phyloP scores from a whole-genome alignment of 2,888 invertebrate genomes.

The Endotricha flammealis region DNA sequence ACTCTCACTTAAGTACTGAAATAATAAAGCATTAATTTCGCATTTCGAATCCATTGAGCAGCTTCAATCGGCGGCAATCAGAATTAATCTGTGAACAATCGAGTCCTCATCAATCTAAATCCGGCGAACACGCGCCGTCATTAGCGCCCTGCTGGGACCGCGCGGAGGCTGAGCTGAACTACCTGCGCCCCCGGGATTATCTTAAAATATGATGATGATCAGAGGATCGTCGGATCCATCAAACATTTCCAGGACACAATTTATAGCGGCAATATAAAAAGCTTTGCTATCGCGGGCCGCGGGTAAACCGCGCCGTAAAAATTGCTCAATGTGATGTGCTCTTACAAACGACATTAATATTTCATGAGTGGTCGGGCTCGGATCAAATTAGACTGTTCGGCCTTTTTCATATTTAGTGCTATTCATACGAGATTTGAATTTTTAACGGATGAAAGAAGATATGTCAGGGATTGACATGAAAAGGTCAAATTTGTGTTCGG shows the following conservation, averaged over 20 bases:
- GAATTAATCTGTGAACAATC: too few relatives aligned
- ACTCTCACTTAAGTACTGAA: too few relatives aligned
- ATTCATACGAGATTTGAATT: slow-evolving; percentile 2
- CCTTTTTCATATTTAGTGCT: slow-evolving; percentile 10
- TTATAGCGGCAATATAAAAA: slow-evolving; percentile 21
- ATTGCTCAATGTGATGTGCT: slow-evolving; percentile 7
- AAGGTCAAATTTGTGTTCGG: too few relatives aligned
- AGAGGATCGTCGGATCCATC: slow-evolving; percentile 10
- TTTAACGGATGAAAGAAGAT: background rate
- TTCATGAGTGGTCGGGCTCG: slow-evolving; percentile 16
- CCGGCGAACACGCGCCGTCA: too few relatives aligned
- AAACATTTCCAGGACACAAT: slow-evolving; percentile 17
- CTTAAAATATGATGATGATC: background rate
- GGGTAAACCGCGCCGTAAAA: slow-evolving; percentile 12
- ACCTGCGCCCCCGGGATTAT: background rate
- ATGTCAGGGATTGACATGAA: background rate
- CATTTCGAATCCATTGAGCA: too few relatives aligned
- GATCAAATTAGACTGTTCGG: slow-evolving; percentile 10
- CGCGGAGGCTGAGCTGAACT: too few relatives aligned
- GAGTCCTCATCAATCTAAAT: too few relatives aligned
- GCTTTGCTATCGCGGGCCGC: slow-evolving; percentile 15
- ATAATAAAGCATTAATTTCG: too few relatives aligned
- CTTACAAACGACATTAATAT: slow-evolving; percentile 17
- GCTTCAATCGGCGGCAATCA: too few relatives aligned
- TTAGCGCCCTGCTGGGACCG: too few relatives aligned